A percentile compares a stretch with the other conserved stretches of the same genome.
Evolutionary conservation across 2,113 vertebrate species (phyloP).

Genomic region (Gobiocypris rarus): DNA sequence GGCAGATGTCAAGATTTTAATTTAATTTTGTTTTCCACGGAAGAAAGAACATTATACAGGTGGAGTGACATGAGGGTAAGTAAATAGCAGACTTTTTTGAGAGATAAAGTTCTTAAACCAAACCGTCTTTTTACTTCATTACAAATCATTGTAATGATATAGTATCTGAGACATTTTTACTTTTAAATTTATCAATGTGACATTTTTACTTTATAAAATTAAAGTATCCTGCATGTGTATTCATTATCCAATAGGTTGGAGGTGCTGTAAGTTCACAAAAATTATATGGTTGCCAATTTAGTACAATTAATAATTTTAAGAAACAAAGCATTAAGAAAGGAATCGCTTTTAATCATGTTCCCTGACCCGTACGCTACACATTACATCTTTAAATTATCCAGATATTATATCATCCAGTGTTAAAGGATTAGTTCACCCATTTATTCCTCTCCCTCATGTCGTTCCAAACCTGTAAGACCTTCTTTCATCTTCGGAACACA

Average conservation of each 20-base stretch:
- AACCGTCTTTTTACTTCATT: background rate
- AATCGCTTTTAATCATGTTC: no score
- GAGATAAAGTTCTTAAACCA: background rate
- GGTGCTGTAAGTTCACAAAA: background rate
- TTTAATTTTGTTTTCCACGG: background rate
- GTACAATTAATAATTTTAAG: no score
- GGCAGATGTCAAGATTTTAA: conserved; percentile 1
- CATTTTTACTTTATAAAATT: background rate
- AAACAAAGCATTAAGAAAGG: no score
- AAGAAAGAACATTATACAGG: background rate
- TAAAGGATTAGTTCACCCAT: no score
- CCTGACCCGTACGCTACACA: no score
- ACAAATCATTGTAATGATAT: background rate
- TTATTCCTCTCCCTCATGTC: no score
- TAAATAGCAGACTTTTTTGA: background rate
- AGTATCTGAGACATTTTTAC: background rate
- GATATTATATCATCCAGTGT: no score
- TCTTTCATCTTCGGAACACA: no score
- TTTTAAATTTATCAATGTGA: background rate
- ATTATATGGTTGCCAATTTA: no score
- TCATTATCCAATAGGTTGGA: background rate
- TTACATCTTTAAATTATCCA: no score
- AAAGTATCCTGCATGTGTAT: background rate
- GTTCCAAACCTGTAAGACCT: no score
- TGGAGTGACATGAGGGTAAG: background rate